Conservation (phyloP, 2,888 invertebrate species). For the Parnassius mnemosyne region DNA sequence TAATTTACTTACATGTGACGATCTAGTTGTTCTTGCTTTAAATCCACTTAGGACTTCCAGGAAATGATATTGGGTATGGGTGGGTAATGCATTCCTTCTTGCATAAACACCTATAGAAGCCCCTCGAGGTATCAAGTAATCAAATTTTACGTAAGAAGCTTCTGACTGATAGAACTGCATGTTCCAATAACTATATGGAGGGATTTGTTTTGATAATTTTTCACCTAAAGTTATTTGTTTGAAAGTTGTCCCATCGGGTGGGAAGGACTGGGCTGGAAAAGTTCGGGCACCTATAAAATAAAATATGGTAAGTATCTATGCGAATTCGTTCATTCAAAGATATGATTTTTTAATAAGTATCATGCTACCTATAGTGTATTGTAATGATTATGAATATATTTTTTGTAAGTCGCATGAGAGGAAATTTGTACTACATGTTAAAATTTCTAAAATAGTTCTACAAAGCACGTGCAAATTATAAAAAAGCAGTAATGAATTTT, state of each 20-base stretch:
- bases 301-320: background rate
- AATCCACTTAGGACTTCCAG: constrained; percentile 95
- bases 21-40: constrained; percentile 90
- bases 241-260: constrained; percentile 95
- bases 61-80: constrained; percentile 98
- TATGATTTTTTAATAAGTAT: background rate
- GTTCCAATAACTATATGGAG: constrained; percentile 97
- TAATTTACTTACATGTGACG: constrained; percentile 89
- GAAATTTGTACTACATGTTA: constrained; percentile 1
- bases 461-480: constrained; percentile 50
- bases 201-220: constrained; percentile 92
- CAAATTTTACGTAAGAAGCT: constrained; percentile 96
- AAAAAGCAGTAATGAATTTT: constrained; percentile 35
- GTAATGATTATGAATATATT: background rate
- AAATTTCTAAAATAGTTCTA: constrained; percentile 17
- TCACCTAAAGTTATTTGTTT: constrained; percentile 93
- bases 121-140: constrained; percentile 94
- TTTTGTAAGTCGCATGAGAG: background rate
- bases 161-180: constrained; percentile 98
- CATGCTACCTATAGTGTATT: background rate
- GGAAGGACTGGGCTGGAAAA: constrained; percentile 93
- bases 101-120: constrained; percentile 97
- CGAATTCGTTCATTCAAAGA: no score
- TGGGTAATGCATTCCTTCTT: constrained; percentile 94
- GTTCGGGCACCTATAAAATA: constrained; percentile 88